Percentiles rank a stretch among this genome's conserved stretches.
Evolutionary conservation across 2,888 invertebrate genomes (phyloP).

Genomic region (Synergus gifuensis): DNA sequence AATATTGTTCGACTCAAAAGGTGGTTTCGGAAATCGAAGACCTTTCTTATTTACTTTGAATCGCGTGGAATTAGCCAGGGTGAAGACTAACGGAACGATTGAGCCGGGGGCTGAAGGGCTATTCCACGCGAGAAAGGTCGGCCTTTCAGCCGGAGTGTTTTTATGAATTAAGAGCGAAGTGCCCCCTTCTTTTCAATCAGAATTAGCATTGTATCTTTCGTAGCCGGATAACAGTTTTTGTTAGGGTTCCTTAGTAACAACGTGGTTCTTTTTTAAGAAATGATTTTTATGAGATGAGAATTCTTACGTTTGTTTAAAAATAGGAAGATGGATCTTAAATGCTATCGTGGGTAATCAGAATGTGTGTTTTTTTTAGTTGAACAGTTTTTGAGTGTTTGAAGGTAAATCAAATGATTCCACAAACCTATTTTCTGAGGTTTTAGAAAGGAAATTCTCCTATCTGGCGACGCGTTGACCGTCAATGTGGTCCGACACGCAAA

Average conservation of each 20-base stretch:
- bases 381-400: not conserved
- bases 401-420: not conserved
- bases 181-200: slow-evolving; percentile 59
- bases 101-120: slow-evolving; percentile 52
- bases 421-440: not conserved
- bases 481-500: slow-evolving; percentile 49
- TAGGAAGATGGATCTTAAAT: not conserved
- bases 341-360: not conserved
- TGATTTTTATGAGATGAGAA: not conserved
- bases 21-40: slow-evolving; percentile 52
- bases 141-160: slow-evolving; percentile 60
- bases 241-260: slow-evolving; percentile 37
- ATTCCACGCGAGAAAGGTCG: slow-evolving; percentile 47
- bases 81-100: slow-evolving; percentile 47
- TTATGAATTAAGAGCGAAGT: slow-evolving; percentile 66
- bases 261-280: not conserved
- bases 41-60: slow-evolving; percentile 20
- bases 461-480: slow-evolving; percentile 48
- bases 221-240: slow-evolving; percentile 52
- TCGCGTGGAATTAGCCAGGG: slow-evolving; percentile 19
- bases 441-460: not conserved
- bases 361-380: not conserved
- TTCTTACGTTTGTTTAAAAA: not conserved
- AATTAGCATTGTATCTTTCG: slow-evolving; percentile 58
- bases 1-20: slow-evolving; percentile 13